Evolutionary conservation across 2,888 invertebrate genomes (phyloP), one percentile per base, ranked within the genome.

Genomic region (Ditula angustiorana): DNA sequence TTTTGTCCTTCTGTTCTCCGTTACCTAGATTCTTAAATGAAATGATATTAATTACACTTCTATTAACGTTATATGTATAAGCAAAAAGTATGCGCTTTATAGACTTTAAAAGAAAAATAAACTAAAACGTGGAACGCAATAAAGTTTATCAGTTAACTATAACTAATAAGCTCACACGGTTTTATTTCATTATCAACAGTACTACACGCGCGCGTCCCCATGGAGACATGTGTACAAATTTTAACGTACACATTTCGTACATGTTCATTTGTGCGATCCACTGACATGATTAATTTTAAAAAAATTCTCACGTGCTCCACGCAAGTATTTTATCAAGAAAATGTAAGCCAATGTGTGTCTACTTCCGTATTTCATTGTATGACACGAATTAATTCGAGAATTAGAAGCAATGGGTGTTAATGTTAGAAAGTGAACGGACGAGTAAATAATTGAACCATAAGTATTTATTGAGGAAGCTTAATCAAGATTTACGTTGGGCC

Each of bases 251-350:
- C 53, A 53, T 41, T 56, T 46, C 49, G 13, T 46, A 47, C 53
- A 53, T 41, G 47, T 55, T 44, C 59, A 52, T 59, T 63, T 63
- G 69, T 65, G 71, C 72, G 79, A 68, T 73, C 82, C 72, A 83
- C 80, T 83, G 79, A 83, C 83, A 83, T 80, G 73, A 70, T 76
- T 83, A 75, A 80, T 82, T 80, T 76, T 80, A 78, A 71, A 70
- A 74, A 69, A 65, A 52, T 47, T 61, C 62, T 66, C 66, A 53
- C 61, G 57, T 62, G 50, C 61, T 16, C 16, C 56, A 53, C 65
- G 59, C 67, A 19, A 53, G 37, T 44, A 61, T 59, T 53, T 64
- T 65, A 41, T 52, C 52, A 11, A 44, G 35, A 68, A 66, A 62
- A 68, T 50, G 56, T 61, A 61, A 66, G 64, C 26, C 63, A 63